Percentiles rank a stretch among this genome's conserved stretches.
These are phyloP conservation scores for Staurois parvus DNA, from an alignment of 2,797 vertebrate genomes.

Conservation along the genomic window DNA sequence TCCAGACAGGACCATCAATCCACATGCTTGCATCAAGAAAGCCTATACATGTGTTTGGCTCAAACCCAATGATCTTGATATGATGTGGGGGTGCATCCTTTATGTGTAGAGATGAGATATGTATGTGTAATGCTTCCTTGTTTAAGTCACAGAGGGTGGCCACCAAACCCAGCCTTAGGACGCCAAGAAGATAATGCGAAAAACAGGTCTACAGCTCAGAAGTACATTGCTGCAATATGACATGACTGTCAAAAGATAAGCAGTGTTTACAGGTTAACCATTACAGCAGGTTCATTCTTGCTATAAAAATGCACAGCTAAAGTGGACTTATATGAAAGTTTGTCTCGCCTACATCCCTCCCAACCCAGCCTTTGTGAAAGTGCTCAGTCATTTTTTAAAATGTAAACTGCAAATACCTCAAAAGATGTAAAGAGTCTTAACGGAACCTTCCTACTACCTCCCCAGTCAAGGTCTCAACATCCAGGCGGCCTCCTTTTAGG, in stretches of 20 bases:
- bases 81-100: not conserved
- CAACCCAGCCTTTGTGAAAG: too few relatives aligned
- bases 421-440: too few relatives aligned
- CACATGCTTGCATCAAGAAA: conserved; percentile 37
- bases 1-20: conserved; percentile 53
- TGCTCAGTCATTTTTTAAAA: too few relatives aligned
- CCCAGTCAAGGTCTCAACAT: too few relatives aligned
- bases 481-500: too few relatives aligned
- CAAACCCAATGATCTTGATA: conserved; percentile 35
- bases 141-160: conserved; percentile 26
- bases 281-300: too few relatives aligned
- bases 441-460: too few relatives aligned
- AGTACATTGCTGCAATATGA: not conserved
- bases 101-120: conserved; percentile 34
- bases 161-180: not conserved
- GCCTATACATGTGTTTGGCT: conserved; percentile 37
- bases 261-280: not conserved
- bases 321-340: too few relatives aligned
- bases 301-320: too few relatives aligned
- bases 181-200: conserved; percentile 36
- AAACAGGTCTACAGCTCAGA: conserved; percentile 19
- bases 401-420: too few relatives aligned
- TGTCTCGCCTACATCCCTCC: too few relatives aligned
- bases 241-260: not conserved
- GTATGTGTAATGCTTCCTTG: not conserved